Conservation (phyloP, 2,113 vertebrate genomes). For the Cariama cristata region DNA sequence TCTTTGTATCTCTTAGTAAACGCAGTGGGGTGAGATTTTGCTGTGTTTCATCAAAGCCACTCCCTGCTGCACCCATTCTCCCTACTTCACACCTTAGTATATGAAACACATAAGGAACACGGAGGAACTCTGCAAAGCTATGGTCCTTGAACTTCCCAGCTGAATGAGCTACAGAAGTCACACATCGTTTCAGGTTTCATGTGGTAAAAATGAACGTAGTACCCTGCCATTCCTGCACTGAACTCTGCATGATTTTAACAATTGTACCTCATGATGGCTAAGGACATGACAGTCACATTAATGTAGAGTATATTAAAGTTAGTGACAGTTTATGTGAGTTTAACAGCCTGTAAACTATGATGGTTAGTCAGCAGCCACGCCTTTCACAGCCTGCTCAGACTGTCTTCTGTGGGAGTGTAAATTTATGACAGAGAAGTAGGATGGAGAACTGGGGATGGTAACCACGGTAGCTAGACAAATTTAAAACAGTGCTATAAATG, state of each 20-base stretch:
- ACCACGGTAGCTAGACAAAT: conserved; percentile 14
- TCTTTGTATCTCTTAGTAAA: not conserved
- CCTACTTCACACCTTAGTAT: not conserved
- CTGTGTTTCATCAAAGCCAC: not conserved
- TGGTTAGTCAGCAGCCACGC: conserved; percentile 17
- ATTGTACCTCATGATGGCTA: not conserved
- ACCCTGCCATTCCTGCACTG: not conserved
- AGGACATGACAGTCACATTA: not conserved
- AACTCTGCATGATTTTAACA: not conserved
- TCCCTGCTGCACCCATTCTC: not conserved
- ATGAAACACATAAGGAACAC: not conserved
- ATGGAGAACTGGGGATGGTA: not conserved
- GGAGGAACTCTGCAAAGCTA: not conserved
- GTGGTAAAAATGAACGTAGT: not conserved
- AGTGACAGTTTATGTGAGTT: conserved; percentile 27
- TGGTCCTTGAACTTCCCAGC: not conserved
- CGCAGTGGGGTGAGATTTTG: not conserved
- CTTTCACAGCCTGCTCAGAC: conserved; percentile 30
- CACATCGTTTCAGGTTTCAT: not conserved
- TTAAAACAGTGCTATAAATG: conserved; percentile 23
- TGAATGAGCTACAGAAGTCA: not conserved
- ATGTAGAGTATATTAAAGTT: conserved; percentile 38
- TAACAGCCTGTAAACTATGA: conserved; percentile 11
- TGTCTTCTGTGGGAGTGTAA: conserved; percentile 31
- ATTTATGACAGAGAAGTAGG: conserved; percentile 37